Conservation (phyloP, 2,888 invertebrate species). For the Apamea monoglypha region DNA sequence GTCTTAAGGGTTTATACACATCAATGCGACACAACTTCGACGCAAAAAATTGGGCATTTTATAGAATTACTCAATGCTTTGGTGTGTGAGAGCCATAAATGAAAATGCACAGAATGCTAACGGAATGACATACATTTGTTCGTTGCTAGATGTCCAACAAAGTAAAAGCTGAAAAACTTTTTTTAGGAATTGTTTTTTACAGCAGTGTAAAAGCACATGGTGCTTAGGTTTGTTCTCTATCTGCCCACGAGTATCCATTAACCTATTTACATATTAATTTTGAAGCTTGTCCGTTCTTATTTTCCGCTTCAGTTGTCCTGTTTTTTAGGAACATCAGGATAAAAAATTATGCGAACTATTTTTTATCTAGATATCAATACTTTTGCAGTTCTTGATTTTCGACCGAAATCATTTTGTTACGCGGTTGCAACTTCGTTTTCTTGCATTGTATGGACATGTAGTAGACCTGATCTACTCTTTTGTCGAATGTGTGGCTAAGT, state of each 20-base stretch:
- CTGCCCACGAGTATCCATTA: neutral
- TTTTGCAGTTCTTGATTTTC: neutral
- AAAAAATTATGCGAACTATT: neutral
- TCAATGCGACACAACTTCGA: neutral
- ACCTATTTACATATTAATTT: neutral
- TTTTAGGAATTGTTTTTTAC: neutral
- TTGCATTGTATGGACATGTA: neutral
- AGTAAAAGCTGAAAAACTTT: neutral
- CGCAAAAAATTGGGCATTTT: neutral
- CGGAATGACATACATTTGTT: neutral
- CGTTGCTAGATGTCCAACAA: neutral
- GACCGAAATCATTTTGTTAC: neutral
- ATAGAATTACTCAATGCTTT: neutral
- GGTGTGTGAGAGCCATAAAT: neutral
- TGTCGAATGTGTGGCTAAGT: neutral
- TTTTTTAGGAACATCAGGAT: neutral
- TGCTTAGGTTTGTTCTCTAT: neutral
- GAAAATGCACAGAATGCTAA: neutral
- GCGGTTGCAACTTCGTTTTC: neutral
- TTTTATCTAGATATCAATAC: neutral
- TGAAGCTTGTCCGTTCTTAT: neutral
- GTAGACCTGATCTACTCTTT: neutral
- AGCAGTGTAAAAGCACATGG: neutral
- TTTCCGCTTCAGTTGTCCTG: slow-evolving; percentile 6
- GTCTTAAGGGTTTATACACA: neutral